A percentile compares a stretch with the other conserved stretches of the same genome.
phyloP scores from a whole-genome alignment of 2,888 invertebrate species.

The Yponomeuta plumbellus region DNA sequence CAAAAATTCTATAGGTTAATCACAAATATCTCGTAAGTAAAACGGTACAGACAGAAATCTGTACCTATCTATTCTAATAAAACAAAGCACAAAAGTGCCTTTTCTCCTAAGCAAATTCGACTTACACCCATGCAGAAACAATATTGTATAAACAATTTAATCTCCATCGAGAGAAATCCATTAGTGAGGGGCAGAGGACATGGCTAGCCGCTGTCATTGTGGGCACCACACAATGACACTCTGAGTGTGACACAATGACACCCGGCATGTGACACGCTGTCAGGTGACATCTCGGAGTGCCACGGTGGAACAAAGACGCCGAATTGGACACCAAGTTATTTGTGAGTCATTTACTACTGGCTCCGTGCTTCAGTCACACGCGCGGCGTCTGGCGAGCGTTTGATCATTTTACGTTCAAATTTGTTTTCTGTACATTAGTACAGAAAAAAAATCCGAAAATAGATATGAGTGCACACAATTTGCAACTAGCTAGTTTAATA shows the following conservation, averaged over 20 bases:
- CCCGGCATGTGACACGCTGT: not conserved
- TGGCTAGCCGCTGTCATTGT: not conserved
- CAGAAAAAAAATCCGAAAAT: too few relatives aligned
- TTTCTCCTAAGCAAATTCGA: too few relatives aligned
- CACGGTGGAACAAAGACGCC: not conserved
- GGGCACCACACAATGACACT: not conserved
- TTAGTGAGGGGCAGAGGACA: not conserved
- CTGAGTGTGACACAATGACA: not conserved
- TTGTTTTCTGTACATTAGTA: too few relatives aligned
- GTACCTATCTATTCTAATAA: too few relatives aligned
- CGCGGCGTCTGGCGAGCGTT: not conserved
- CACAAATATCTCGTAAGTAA: too few relatives aligned
- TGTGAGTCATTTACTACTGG: not conserved
- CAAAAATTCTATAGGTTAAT: too few relatives aligned
- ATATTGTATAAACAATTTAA: not conserved
- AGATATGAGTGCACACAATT: too few relatives aligned
- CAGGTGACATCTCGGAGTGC: not conserved
- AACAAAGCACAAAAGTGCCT: too few relatives aligned
- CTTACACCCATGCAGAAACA: too few relatives aligned
- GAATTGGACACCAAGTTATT: constrained; percentile 1
- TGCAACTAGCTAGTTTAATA: too few relatives aligned
- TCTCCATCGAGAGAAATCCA: not conserved
- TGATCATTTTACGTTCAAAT: too few relatives aligned
- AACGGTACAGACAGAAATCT: too few relatives aligned
- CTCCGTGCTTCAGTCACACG: not conserved